phyloP scores from a whole-genome alignment of 2,888 invertebrate genomes.

The Carcina quercana region DNA sequence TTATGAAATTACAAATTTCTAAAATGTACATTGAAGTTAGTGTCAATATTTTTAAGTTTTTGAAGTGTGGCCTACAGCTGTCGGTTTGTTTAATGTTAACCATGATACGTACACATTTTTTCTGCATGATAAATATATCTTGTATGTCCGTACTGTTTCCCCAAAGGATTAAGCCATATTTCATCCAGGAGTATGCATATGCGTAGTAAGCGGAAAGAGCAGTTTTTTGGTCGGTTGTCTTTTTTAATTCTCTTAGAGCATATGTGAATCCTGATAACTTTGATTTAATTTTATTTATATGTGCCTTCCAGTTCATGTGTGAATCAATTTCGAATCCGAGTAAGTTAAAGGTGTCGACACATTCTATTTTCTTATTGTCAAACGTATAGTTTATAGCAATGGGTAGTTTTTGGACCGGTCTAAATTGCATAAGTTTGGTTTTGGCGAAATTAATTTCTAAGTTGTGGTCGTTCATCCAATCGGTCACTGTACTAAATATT shows the following conservation, averaged over 20 bases:
- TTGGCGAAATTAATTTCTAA: conserved; percentile 2
- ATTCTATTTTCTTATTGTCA: not conserved
- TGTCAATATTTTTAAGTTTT: no score
- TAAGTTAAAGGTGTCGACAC: no score
- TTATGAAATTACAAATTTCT: no score
- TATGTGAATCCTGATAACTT: conserved; percentile 2
- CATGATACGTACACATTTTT: not conserved
- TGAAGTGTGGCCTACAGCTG: not conserved
- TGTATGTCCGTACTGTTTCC: not conserved
- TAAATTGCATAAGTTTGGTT: conserved; percentile 3
- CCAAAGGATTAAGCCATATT: no score
- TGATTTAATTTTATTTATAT: not conserved
- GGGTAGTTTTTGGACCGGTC: conserved; percentile 1
- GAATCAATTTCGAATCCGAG: conserved; percentile 2
- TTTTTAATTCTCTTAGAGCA: not conserved
- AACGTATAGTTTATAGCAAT: not conserved
- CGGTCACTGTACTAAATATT: not conserved
- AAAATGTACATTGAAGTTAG: no score
- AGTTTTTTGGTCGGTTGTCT: not conserved
- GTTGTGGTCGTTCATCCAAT: conserved; percentile 3
- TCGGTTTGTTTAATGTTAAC: not conserved
- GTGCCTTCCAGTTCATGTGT: conserved; percentile 1
- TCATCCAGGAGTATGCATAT: conserved; percentile 1
- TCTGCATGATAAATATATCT: not conserved
- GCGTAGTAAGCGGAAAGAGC: conserved; percentile 3